Evolutionary conservation across 2,888 invertebrate genomes (phyloP).

Genomic region (Troilus luridus): DNA sequence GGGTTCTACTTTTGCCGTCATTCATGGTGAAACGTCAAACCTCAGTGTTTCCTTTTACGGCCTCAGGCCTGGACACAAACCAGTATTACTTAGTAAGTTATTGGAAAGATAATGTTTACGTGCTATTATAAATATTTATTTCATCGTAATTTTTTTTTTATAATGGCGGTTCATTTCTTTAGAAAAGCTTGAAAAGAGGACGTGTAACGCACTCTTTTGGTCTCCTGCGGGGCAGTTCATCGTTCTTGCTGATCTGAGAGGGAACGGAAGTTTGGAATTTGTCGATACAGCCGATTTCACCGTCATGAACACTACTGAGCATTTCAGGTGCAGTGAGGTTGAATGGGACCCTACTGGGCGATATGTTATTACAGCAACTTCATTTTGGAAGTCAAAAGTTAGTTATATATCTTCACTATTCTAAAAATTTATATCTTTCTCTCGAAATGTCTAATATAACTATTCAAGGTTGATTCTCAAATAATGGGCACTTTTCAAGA

Average conservation of each 20-base stretch:
- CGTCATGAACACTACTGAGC: slow-evolving; percentile 94
- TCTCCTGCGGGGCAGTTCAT: slow-evolving; percentile 96
- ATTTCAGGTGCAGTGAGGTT: slow-evolving; percentile 94
- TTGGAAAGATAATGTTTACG: background rate
- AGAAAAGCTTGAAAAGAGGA: slow-evolving; percentile 82
- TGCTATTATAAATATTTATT: background rate
- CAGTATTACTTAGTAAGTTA: slow-evolving; percentile 86
- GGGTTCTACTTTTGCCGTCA: slow-evolving; percentile 95
- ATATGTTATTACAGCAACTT: slow-evolving; percentile 95
- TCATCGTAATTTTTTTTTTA: background rate
- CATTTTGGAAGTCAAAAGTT: slow-evolving; percentile 95
- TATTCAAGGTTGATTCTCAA: no score
- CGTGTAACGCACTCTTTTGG: slow-evolving; percentile 90
- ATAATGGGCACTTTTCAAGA: no score
- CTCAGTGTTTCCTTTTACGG: slow-evolving; percentile 94
- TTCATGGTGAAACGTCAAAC: slow-evolving; percentile 91
- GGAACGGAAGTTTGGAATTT: slow-evolving; percentile 93
- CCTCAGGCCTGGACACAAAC: slow-evolving; percentile 90
- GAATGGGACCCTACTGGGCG: slow-evolving; percentile 99
- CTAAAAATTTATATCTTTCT: no score
- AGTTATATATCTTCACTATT: background rate
- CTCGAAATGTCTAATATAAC: no score
- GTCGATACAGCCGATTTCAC: slow-evolving; percentile 96
- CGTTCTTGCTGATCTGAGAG: slow-evolving; percentile 88
- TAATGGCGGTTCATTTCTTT: slow-evolving; percentile 58